These are phyloP conservation scores for Dicranocentrus wangi DNA, from an alignment of 2,888 invertebrate genomes.

Conservation along the genomic window DNA sequence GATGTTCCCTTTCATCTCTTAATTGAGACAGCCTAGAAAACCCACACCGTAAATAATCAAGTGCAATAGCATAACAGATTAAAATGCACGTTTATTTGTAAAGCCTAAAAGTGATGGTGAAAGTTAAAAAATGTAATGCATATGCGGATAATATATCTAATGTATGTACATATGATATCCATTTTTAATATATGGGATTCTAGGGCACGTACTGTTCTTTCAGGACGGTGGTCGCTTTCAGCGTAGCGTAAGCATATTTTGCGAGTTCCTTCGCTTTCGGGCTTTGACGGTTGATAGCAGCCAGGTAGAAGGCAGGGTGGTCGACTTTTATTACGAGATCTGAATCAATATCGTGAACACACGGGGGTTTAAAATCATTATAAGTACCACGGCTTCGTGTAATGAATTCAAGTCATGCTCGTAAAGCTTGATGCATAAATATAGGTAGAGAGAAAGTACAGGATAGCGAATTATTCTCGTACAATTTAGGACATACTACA, in stretches of 20 bases:
- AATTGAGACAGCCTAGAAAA: slow-evolving; percentile 68
- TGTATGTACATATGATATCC: background rate
- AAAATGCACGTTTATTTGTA: slow-evolving; percentile 3
- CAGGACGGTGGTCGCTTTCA: slow-evolving; percentile 81
- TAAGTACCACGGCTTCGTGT: no score
- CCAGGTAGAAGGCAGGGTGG: slow-evolving; percentile 82
- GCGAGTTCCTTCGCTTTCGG: slow-evolving; percentile 80
- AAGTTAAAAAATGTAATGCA: background rate
- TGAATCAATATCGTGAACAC: slow-evolving; percentile 74
- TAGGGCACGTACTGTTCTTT: slow-evolving; percentile 77
- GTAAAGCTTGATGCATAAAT: background rate
- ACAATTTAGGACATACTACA: background rate
- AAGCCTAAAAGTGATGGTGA: background rate
- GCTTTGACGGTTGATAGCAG: slow-evolving; percentile 83
- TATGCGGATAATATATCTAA: background rate
- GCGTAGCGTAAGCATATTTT: slow-evolving; percentile 81
- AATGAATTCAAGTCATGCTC: background rate
- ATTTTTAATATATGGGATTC: slow-evolving; percentile 1
- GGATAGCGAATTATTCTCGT: background rate
- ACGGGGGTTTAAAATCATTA: background rate
- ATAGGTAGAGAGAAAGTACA: background rate
- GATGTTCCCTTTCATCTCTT: slow-evolving; percentile 69
- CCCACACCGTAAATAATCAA: no score
- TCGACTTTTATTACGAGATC: slow-evolving; percentile 80
- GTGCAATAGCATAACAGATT: background rate